Evolutionary conservation across 2,797 vertebrate species (phyloP).

Genomic region (Odontamblyopus lacepedii): DNA sequence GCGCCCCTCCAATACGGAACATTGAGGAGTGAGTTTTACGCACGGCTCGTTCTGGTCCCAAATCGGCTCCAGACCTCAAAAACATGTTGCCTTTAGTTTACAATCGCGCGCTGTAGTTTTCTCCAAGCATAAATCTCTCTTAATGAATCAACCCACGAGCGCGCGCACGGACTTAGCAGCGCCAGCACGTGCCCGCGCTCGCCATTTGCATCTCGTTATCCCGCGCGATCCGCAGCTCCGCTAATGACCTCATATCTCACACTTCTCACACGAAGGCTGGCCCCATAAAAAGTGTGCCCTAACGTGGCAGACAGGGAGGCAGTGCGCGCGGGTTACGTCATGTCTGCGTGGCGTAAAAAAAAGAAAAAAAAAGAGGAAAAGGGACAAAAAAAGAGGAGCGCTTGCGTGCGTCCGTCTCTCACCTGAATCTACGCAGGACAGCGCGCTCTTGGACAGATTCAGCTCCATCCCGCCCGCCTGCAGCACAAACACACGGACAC

Average conservation of each 20-base stretch:
- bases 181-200: neutral
- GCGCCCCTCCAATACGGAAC: neutral
- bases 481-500: conserved; percentile 30
- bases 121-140: conserved; percentile 3
- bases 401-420: conserved; percentile 14
- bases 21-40: conserved; percentile 2
- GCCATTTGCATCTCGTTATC: conserved; percentile 8
- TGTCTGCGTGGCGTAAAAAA: neutral
- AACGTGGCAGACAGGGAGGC: neutral
- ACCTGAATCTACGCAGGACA: conserved; percentile 71
- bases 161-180: neutral
- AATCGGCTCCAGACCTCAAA: conserved; percentile 5
- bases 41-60: neutral
- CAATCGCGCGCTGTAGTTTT: neutral
- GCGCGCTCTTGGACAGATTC: conserved; percentile 74
- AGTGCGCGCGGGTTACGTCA: neutral
- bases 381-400: neutral
- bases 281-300: conserved; percentile 1
- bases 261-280: conserved; percentile 8
- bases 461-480: conserved; percentile 79
- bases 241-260: conserved; percentile 11
- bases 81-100: neutral
- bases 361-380: neutral
- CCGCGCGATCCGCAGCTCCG: neutral
- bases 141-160: neutral